Percentiles rank a stretch among this genome's conserved stretches.
Conservation (phyloP, 2,797 vertebrate species). For the Botia kubotai region DNA sequence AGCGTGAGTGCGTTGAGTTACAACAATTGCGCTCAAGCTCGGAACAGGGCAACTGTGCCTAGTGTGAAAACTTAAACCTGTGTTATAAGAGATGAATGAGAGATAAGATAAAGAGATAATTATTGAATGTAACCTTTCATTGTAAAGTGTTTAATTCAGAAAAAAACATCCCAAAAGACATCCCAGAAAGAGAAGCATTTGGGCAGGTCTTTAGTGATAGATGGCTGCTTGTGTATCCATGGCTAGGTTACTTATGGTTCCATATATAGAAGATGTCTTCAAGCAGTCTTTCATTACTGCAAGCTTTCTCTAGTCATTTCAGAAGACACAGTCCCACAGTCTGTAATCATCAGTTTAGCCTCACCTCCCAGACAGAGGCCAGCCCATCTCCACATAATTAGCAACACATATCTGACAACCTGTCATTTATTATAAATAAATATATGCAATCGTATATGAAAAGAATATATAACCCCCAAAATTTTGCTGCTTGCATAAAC, state of each 20-base stretch:
- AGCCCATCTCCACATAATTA: constrained; percentile 49
- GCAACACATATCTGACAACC: constrained; percentile 24
- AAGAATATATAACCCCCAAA: too few relatives aligned
- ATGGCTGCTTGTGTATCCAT: constrained; percentile 48
- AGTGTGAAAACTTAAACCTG: too few relatives aligned
- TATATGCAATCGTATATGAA: too few relatives aligned
- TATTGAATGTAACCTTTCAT: too few relatives aligned
- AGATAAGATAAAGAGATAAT: too few relatives aligned
- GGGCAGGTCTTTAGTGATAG: background rate
- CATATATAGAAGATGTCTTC: constrained; percentile 60
- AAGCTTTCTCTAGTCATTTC: constrained; percentile 68
- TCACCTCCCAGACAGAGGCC: constrained; percentile 63
- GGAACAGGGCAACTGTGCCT: too few relatives aligned
- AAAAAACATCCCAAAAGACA: too few relatives aligned
- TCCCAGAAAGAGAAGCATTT: background rate
- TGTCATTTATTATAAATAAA: background rate
- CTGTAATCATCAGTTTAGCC: constrained; percentile 66
- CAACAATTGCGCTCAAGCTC: too few relatives aligned
- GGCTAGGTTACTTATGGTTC: constrained; percentile 52
- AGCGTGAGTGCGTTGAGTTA: too few relatives aligned
- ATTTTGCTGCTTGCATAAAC: too few relatives aligned
- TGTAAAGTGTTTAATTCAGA: too few relatives aligned
- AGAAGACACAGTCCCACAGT: constrained; percentile 57
- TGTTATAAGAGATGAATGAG: too few relatives aligned
- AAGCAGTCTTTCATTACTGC: constrained; percentile 64